A percentile compares a stretch with the other conserved stretches of the same genome.
Evolutionary conservation across 1,140 invertebrate species (phyloP).

Genomic region (Diabrotica virgifera): DNA sequence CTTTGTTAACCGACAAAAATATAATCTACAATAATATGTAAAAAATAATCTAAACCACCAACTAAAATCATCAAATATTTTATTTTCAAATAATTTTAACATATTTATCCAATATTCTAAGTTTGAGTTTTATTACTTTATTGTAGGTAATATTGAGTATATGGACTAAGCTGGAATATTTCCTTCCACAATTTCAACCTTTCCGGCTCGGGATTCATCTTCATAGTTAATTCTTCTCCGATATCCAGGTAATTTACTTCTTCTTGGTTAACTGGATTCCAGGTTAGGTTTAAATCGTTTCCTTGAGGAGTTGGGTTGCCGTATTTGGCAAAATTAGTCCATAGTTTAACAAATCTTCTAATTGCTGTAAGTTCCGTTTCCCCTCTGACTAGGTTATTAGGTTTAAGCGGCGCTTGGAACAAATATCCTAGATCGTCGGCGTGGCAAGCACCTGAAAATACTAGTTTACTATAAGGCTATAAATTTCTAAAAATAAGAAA

Average conservation of each 20-base stretch:
- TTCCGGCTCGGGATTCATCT: constrained; percentile 24
- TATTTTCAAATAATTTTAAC: too few species aligned
- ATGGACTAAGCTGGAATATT: constrained; percentile 14
- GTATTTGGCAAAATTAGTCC: constrained; percentile 52
- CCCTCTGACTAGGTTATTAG: constrained; percentile 6
- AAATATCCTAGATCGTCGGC: constrained; percentile 14
- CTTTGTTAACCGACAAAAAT: too few species aligned
- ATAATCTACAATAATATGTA: too few species aligned
- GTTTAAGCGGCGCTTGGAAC: not conserved
- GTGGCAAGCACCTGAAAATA: constrained; percentile 21
- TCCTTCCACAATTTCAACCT: constrained; percentile 25
- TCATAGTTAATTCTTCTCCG: constrained; percentile 7
- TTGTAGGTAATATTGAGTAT: too few species aligned
- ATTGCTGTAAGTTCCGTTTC: constrained; percentile 32
- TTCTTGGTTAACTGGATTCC: constrained; percentile 28
- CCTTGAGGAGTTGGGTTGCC: constrained; percentile 45
- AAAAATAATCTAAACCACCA: too few species aligned
- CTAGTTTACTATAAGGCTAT: too few species aligned
- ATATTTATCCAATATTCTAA: too few species aligned
- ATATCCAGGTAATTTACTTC: constrained; percentile 28
- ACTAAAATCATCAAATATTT: too few species aligned
- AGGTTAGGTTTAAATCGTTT: constrained; percentile 27
- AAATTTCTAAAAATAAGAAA: too few species aligned
- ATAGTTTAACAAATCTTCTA: constrained; percentile 46
- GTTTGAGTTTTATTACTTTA: too few species aligned